Conservation (phyloP, 1,140 invertebrate genomes). For the Teleogryllus occipitalis region DNA sequence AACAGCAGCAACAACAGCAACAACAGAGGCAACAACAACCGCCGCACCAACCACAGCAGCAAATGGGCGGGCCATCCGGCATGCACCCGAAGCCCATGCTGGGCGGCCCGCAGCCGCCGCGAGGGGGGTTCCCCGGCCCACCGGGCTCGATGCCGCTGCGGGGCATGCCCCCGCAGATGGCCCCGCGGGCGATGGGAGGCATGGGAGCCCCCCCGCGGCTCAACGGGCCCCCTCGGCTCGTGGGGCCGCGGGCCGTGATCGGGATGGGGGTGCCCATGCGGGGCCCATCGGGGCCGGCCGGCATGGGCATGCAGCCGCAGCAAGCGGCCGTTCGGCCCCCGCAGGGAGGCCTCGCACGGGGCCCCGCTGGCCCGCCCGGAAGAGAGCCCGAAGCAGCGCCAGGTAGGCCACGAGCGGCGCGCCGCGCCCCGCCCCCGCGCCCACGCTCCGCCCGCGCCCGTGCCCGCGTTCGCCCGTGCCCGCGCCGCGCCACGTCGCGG, state of each 20-base stretch:
- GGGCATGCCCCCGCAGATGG: constrained; percentile 2
- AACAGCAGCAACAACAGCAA: constrained; percentile 24
- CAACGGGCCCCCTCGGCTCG: background rate
- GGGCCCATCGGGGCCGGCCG: constrained; percentile 4
- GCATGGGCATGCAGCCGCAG: constrained; percentile 6
- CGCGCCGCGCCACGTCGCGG: too few species aligned
- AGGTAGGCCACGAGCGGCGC: background rate
- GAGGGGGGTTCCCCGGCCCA: background rate
- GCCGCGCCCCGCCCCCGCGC: too few species aligned
- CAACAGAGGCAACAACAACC: constrained; percentile 22
- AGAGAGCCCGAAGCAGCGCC: constrained; percentile 9
- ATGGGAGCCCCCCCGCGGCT: constrained; percentile 10
- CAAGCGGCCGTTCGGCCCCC: background rate
- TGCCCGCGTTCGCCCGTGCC: too few species aligned
- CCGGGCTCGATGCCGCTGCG: constrained; percentile 7
- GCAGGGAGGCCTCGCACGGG: background rate
- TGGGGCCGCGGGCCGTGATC: constrained; percentile 9
- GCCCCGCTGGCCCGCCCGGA: constrained; percentile 7
- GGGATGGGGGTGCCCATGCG: background rate
- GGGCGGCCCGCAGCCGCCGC: constrained; percentile 9
- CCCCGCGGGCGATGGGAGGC: background rate
- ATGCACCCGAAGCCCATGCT: constrained; percentile 15
- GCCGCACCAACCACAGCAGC: constrained; percentile 13
- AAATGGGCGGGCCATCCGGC: constrained; percentile 4
- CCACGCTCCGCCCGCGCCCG: too few species aligned